Evolutionary conservation across 2,113 vertebrate species (phyloP).

Genomic region (Myiagra hebetior): DNA sequence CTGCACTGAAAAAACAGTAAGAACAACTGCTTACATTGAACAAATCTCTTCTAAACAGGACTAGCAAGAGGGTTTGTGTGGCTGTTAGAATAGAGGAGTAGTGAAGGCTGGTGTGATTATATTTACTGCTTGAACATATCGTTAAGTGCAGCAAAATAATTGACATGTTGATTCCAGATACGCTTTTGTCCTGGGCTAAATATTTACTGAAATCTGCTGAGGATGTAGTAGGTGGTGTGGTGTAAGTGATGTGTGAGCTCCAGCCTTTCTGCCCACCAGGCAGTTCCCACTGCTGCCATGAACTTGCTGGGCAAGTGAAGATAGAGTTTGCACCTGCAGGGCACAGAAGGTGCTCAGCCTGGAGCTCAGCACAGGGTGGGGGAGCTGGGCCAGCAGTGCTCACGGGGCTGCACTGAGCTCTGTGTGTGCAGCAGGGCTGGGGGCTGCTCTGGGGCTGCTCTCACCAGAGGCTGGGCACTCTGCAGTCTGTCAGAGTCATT

Average conservation of each 20-base stretch:
- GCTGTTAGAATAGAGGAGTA: background rate
- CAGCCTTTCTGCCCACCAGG: background rate
- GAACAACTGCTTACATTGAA: background rate
- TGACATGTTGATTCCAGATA: background rate
- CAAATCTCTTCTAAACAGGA: background rate
- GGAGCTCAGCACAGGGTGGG: background rate
- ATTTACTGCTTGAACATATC: background rate
- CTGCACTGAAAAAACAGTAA: conserved; percentile 68
- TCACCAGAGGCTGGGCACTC: background rate
- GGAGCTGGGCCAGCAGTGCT: background rate
- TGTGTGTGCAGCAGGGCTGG: background rate
- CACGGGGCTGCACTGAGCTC: background rate
- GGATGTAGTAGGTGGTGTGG: background rate
- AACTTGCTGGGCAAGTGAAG: background rate
- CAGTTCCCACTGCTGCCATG: background rate
- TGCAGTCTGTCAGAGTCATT: background rate
- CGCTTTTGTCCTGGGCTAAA: background rate
- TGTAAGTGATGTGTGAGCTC: background rate
- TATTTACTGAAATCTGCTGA: background rate
- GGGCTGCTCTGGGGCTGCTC: background rate
- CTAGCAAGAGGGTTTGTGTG: background rate
- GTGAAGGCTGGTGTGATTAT: background rate
- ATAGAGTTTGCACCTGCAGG: background rate
- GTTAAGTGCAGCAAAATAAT: background rate
- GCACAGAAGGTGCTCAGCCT: background rate